A percentile compares a stretch with the other conserved stretches of the same genome.
Conservation (phyloP, 2,113 vertebrate species). For the Lates calcarifer region DNA sequence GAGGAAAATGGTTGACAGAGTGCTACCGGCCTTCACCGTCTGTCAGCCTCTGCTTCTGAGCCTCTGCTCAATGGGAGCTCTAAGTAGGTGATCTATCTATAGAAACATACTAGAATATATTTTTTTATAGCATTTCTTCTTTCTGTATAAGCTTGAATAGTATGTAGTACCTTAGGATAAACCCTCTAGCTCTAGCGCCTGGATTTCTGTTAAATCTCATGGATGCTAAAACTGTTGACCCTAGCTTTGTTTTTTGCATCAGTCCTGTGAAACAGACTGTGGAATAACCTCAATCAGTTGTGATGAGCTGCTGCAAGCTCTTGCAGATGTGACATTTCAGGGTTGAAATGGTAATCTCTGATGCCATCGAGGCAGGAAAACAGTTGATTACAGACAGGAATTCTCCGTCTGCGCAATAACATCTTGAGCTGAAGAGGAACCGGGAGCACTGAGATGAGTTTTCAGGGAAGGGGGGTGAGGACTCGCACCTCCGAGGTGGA, state of each 20-base stretch:
- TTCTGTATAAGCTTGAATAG: background rate
- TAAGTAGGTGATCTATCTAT: constrained; percentile 67
- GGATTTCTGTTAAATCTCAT: constrained; percentile 24
- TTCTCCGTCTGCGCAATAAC: constrained; percentile 12
- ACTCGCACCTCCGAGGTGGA: constrained; percentile 51
- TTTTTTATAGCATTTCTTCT: background rate
- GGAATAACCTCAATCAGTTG: constrained; percentile 32
- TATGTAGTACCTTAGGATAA: background rate
- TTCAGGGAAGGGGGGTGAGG: constrained; percentile 41
- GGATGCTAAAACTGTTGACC: constrained; percentile 22
- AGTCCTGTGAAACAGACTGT: constrained; percentile 41
- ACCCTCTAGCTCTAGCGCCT: background rate
- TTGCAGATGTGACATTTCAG: constrained; percentile 58
- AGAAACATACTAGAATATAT: constrained; percentile 13
- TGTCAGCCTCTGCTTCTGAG: constrained; percentile 68
- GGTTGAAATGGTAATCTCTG: constrained; percentile 49
- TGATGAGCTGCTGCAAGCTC: constrained; percentile 37
- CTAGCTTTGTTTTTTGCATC: constrained; percentile 34
- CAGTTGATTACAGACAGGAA: constrained; percentile 43
- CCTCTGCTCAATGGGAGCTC: constrained; percentile 62
- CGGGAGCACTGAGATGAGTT: constrained; percentile 37
- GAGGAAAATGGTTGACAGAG: constrained; percentile 57
- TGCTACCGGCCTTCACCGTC: constrained; percentile 47
- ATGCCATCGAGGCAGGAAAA: constrained; percentile 32
- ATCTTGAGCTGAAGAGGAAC: constrained; percentile 22